Conservation (phyloP, 2,797 vertebrate genomes). For the Falco novaeseelandiae region DNA sequence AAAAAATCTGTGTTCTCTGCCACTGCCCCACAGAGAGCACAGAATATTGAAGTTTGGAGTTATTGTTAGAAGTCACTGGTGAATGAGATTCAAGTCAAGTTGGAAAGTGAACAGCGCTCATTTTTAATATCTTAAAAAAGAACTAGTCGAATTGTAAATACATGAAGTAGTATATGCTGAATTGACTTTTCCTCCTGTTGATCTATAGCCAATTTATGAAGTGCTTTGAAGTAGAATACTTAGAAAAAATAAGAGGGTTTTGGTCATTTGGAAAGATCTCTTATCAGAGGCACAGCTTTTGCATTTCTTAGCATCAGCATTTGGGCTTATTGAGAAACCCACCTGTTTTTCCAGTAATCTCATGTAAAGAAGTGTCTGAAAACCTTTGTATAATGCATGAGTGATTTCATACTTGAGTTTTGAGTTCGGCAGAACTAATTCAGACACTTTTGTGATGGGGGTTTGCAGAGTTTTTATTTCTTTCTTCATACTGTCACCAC, state of each 20-base stretch:
- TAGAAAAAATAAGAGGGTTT: background rate
- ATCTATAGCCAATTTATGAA: background rate
- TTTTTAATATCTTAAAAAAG: background rate
- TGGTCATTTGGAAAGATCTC: slow-evolving; percentile 3
- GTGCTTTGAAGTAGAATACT: slow-evolving; percentile 8
- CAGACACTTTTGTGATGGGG: background rate
- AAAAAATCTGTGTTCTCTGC: background rate
- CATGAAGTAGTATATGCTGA: background rate
- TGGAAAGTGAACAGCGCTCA: background rate
- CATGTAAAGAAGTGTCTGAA: background rate
- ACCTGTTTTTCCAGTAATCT: background rate
- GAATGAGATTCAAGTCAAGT: background rate
- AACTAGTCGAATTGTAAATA: background rate
- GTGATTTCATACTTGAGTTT: background rate
- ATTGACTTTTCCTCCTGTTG: background rate
- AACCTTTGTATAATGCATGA: background rate
- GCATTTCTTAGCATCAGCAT: background rate
- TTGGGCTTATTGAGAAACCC: slow-evolving; percentile 2
- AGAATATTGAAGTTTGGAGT: background rate
- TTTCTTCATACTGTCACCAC: background rate
- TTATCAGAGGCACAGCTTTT: background rate
- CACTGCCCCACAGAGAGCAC: background rate
- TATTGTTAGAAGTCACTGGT: background rate
- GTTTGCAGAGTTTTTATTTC: background rate
- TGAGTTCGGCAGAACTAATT: background rate